These are phyloP conservation scores for Drosophila arawakana DNA, from an alignment of 1,140 invertebrate genomes.

Conservation along the genomic window DNA sequence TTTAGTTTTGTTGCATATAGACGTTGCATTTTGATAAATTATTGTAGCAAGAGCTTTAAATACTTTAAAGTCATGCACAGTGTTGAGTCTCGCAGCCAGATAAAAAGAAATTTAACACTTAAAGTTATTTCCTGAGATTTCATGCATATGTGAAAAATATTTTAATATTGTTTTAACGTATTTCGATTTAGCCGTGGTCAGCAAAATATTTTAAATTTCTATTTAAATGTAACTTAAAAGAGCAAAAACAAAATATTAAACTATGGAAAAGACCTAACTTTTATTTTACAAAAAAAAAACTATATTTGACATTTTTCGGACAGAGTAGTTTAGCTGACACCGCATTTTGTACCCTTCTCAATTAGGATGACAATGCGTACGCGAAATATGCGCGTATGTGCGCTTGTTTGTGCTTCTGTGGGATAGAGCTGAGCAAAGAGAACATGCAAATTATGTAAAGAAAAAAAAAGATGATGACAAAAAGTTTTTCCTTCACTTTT, in stretches of 20 bases:
- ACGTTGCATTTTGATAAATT: constrained; percentile 63
- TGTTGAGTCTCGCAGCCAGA: neutral
- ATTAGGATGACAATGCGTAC: constrained; percentile 79
- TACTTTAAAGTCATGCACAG: constrained; percentile 1
- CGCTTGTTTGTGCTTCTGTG: constrained; percentile 29
- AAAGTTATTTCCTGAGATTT: constrained; percentile 24
- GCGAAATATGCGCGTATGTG: constrained; percentile 61
- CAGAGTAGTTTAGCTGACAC: constrained; percentile 65
- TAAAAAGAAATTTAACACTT: neutral
- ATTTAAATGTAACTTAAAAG: no score
- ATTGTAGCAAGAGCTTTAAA: constrained; percentile 35
- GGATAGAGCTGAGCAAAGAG: constrained; percentile 33
- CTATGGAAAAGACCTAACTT: constrained; percentile 32
- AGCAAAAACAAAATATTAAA: constrained; percentile 11
- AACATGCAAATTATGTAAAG: constrained; percentile 36
- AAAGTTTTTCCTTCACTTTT: constrained; percentile 62
- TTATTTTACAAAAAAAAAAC: constrained; percentile 24
- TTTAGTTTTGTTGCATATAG: constrained; percentile 21
- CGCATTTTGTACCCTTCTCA: constrained; percentile 77
- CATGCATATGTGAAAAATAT: constrained; percentile 12
- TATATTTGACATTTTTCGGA: constrained; percentile 78
- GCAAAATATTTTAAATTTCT: constrained; percentile 27
- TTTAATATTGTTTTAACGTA: constrained; percentile 27
- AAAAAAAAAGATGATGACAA: constrained; percentile 60
- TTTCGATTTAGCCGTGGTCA: constrained; percentile 8